Conservation (phyloP, 1,140 invertebrate species). For the Sipha flava region DNA sequence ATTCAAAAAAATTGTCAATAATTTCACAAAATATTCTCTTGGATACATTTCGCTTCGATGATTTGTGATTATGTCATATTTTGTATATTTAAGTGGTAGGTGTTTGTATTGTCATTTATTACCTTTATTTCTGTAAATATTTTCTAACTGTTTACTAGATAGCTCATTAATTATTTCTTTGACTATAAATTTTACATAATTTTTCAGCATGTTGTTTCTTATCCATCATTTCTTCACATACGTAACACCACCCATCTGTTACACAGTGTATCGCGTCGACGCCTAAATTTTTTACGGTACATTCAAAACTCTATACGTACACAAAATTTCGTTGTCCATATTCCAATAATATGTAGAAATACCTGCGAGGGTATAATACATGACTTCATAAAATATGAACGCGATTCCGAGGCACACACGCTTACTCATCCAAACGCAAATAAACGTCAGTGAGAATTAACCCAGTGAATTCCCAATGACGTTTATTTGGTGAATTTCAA, state of each 20-base stretch:
- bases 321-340: too few relatives aligned
- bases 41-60: neutral
- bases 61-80: neutral
- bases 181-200: neutral
- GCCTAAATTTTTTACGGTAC: neutral
- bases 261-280: neutral
- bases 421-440: too few relatives aligned
- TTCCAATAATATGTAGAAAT: too few relatives aligned
- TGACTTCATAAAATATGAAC: too few relatives aligned
- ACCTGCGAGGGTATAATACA: too few relatives aligned
- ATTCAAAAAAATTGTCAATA: neutral
- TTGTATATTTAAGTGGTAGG: neutral
- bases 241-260: neutral
- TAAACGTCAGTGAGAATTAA: too few relatives aligned
- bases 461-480: too few relatives aligned
- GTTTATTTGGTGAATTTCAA: too few relatives aligned
- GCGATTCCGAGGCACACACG: too few relatives aligned
- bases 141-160: neutral
- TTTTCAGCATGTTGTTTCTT: neutral
- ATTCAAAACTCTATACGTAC: neutral
- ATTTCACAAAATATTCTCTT: neutral
- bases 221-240: neutral
- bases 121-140: slow-evolving; percentile 1
- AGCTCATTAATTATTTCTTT: neutral
- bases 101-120: neutral